Conservation (phyloP, 1,140 invertebrate genomes). For the Sarcophaga peregrina region DNA sequence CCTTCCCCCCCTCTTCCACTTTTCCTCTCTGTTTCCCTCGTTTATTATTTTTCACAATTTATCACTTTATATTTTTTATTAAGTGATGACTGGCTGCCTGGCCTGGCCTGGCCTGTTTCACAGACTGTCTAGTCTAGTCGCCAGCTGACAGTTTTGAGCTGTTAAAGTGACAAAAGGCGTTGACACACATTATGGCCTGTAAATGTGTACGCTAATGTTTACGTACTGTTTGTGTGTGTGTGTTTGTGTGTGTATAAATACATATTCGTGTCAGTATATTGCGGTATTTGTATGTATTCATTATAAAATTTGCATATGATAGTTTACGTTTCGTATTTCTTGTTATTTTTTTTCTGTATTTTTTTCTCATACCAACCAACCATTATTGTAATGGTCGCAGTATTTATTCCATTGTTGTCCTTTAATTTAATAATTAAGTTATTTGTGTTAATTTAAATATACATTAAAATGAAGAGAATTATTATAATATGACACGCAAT, state of each 20-base stretch:
- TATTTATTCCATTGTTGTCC: constrained; percentile 20
- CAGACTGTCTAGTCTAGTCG: too few relatives aligned
- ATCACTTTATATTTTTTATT: constrained; percentile 4
- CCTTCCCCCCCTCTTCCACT: too few relatives aligned
- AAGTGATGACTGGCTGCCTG: neutral
- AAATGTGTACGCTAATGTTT: too few relatives aligned
- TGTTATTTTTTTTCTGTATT: neutral
- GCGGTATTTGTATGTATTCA: neutral
- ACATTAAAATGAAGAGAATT: neutral
- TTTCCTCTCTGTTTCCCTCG: too few relatives aligned
- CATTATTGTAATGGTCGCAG: too few relatives aligned
- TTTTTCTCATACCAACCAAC: too few relatives aligned
- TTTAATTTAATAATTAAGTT: constrained; percentile 42
- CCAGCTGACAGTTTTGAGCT: too few relatives aligned
- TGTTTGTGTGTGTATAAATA: neutral
- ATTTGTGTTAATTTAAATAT: constrained; percentile 39
- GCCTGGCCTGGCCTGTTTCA: too few relatives aligned
- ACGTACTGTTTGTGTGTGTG: neutral
- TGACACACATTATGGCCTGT: too few relatives aligned
- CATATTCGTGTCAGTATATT: neutral
- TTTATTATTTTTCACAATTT: neutral
- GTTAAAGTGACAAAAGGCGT: neutral
- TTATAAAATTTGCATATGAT: constrained; percentile 26
- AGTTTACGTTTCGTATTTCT: neutral
- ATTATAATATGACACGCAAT: constrained; percentile 28